Evolutionary conservation across 1,140 invertebrate species (phyloP), one percentile per base, ranked within the genome.

Genomic region (Hydropsyche tenuis): DNA sequence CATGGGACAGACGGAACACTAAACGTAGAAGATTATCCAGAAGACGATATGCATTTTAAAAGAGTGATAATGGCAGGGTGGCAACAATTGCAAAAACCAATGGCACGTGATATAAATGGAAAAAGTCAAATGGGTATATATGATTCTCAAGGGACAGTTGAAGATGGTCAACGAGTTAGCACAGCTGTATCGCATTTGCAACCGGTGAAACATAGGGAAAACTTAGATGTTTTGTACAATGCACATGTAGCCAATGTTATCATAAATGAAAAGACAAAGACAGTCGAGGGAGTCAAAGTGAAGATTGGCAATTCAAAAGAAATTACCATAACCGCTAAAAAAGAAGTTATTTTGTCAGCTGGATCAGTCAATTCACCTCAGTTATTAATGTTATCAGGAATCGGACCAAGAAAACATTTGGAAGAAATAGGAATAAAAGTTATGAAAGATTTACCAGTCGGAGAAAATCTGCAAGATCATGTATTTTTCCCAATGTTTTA

Each of bases 1-100:
- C 93, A 95, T 78, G 81, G 84, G 2, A 88, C 85, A 0, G 90
- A 89, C 0, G 94, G 94, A 0, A 92, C 92, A 75, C 79, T 94
- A 7, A 92, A 92, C 0, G 91, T 94, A 0, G 90, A 64, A 64
- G 9, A 64, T 64, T 22, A 16, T 64, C 4, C n/a, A n/a, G 62
- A 30, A 30, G 45, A 70, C 9, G 68, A 45, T 9, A 73, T 66
- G 42, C 14, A 46, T 63, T 46, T 80, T 78, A 83, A 80, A 78
- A 68, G 83, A 25, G 79, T 78, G 43, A 68, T 87, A 71, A 84
- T 89, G 30, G 85, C 82, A 72, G 83, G 82, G 0, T 81, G 84
- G 69, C 81, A 82, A 73, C 83, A 86, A 77, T 25, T 85, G 7
- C 84, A 84, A 4, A 81, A 82, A 48, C 83, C 83, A 66, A 81